Evolutionary conservation across 2,888 invertebrate species (phyloP), one percentile per base, ranked within the genome.

Genomic region (Heliconius ismenius): DNA sequence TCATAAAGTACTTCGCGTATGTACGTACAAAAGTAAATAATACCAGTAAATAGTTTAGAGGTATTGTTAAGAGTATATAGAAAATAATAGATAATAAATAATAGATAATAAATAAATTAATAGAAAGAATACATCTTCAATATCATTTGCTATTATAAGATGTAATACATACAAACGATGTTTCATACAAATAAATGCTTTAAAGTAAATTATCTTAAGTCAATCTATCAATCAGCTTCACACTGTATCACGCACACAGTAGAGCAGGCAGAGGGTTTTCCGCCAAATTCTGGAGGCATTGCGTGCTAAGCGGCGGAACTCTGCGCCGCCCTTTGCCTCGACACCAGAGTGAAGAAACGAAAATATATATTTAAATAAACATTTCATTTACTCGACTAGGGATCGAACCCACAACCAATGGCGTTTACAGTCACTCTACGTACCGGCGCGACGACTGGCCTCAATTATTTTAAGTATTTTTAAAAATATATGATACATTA

Each of bases 81-180:
- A 64, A 36, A 64, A 64, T 36, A 24, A 49, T 49, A 36, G n/a
- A 39, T 67, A 43, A 67, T 24, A 67, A 67, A 39, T 67, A 39
- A 43, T 49, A 36, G n/a, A 39, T 67, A 43, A 67, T 24, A 67
- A 67, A 39, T 67, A 39, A 43, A 67, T 67, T 43, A 39, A 2
- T 24, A 39, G 7, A 39, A 24, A 43, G 15, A 67, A 67, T 39
- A 24, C 24, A 67, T 24, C 15, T 39, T 24, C 15, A 65, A 39
- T n/a, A n/a, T 39, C 13, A 65, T 32, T 10, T 39, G 24, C 36
- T 24, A 65, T 65, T 65, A 39, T 15, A 4, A n/a, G n/a, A 13
- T 4, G 67, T 67, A 3, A 28, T 28, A 28, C 9, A 67, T 39
- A 67, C 24, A 65, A 36, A 39, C 13, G 11, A 36, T 39, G 6